Base-by-base conservation (phyloP, 2,113 vertebrate species). In the Climacteris rufus region DNA sequence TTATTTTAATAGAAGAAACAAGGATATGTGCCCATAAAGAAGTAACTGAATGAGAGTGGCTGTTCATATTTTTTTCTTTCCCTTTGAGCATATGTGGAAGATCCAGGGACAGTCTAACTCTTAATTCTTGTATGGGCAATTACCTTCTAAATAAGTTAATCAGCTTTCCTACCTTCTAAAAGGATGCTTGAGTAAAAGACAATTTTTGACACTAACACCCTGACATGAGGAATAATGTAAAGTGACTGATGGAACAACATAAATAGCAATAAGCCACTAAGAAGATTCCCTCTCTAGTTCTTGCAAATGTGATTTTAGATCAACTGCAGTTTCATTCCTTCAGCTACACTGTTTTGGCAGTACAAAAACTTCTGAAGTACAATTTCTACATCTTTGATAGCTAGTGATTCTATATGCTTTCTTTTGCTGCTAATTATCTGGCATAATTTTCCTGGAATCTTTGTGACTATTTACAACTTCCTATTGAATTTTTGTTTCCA, bases 171-270 rank as follows among this genome's bases (percentile, higher is more conserved):
- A 75, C 75, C 56, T 83, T 88, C 68, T 93, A 57, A 93, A 89
- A 71, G 70, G 31, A 65, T 89, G 71, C 35, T 89, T 92, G 70
- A 97, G 90, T 86, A 95, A 93, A 96, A 82, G 65, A 65, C 39
- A 92, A 42, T 84, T 95, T 86, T 87, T 97, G 96, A 96, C 82
- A 97, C 75, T 97, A 94, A 97, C 53, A 76, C 75, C 94, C 94
- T 95, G 77, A 88, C 85, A 93, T 72, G n/a, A 95, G 93, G 66
- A 79, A 94, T 96, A 96, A 96, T 93, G 49, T 52, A 87, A 82
- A 82, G 70, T 94, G 92, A 97, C 72, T 94, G 94, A 97, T 56
- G 92, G 76, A 96, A 91, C 89, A 91, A 94, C 80, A 81, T 80
- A 94, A 75, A 95, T 79, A 94, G 68, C 68, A 76, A 77, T 96